phyloP scores from a whole-genome alignment of 2,888 invertebrate genomes.

The Melanostoma mellinum region DNA sequence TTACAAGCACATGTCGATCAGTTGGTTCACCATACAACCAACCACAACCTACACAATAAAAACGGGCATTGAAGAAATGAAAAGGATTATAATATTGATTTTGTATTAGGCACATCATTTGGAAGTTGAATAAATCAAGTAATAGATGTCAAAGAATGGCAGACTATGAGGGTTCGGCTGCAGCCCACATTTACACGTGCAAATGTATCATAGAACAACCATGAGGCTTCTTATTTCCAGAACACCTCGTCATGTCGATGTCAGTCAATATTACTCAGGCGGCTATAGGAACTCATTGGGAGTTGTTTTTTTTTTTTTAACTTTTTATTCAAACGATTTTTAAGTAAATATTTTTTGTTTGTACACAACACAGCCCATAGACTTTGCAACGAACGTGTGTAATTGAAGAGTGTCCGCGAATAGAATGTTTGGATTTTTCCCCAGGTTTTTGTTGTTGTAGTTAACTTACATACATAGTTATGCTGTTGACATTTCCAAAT shows the following conservation, averaged over 20 bases:
- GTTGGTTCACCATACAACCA: neutral
- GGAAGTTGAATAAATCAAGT: slow-evolving; percentile 56
- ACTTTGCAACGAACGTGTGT: slow-evolving; percentile 31
- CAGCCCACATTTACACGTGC: slow-evolving; percentile 10
- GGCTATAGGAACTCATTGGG: slow-evolving; percentile 10
- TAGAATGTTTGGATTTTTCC: slow-evolving; percentile 31
- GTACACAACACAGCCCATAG: slow-evolving; percentile 20
- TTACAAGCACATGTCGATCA: slow-evolving; percentile 35
- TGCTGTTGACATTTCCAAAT: slow-evolving; percentile 23
- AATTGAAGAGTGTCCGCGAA: slow-evolving; percentile 43
- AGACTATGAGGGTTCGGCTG: neutral
- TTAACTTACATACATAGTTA: slow-evolving; percentile 11
- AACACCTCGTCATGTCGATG: slow-evolving; percentile 19
- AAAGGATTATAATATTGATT: slow-evolving; percentile 55
- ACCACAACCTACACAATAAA: neutral
- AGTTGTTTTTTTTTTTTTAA: slow-evolving; percentile 4
- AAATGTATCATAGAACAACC: neutral
- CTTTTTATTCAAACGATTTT: neutral
- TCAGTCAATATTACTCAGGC: slow-evolving; percentile 2
- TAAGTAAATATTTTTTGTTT: slow-evolving; percentile 54
- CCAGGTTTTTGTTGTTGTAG: slow-evolving; percentile 11
- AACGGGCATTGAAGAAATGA: slow-evolving; percentile 2
- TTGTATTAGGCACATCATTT: slow-evolving; percentile 56
- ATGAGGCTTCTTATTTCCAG: neutral
- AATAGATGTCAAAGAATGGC: slow-evolving; percentile 40